Evolutionary conservation across 2,113 vertebrate genomes (phyloP), one percentile per base, ranked within the genome.

Genomic region (Callopanchax toddi): DNA sequence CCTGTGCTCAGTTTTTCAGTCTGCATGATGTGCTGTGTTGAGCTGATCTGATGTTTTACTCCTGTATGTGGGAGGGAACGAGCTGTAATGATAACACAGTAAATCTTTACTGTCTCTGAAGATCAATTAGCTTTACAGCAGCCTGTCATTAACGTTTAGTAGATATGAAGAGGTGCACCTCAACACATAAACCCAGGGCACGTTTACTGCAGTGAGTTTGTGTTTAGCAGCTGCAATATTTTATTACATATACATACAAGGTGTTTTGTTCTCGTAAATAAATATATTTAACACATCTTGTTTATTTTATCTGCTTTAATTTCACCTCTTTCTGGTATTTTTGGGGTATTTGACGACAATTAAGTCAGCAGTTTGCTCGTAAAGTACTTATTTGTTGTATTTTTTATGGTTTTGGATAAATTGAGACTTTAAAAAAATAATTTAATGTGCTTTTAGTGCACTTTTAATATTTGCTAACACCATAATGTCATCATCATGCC

Each of bases 81-180:
- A 63, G 64, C 25, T 34, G 34, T 8, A 6, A 56, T 63, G 67
- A 84, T 74, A 69, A 68, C 46, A 36, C 54, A 22, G 48, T 87
- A 82, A 79, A 82, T 83, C 74, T 81, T 76, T 83, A 78, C 75
- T 81, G 67, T 78, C 65, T 74, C 71, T 39, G 46, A 78, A 80
- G 75, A 60, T 60, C 80, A 77, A 62, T 78, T 83, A 63, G 49
- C 56, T 79, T 79, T 73, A 71, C 54, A 43, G 34, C 68, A 71
- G 59, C 45, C 46, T 60, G 62, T 66, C 59, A 79, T 78, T 81
- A 75, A 66, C 72, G 49, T 48, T 44, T 36, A 68, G 81, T 65
- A 17, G 69, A 51, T 40, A 76, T 18, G 53, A 70, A 52, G 69
- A 74, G 74, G 66, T 69, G 63, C 40, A 59, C 25, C 49, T 32